Percentiles rank a stretch among this genome's conserved stretches.
phyloP scores from a whole-genome alignment of 2,113 vertebrate genomes.

The Neodontobutis hainanensis region DNA sequence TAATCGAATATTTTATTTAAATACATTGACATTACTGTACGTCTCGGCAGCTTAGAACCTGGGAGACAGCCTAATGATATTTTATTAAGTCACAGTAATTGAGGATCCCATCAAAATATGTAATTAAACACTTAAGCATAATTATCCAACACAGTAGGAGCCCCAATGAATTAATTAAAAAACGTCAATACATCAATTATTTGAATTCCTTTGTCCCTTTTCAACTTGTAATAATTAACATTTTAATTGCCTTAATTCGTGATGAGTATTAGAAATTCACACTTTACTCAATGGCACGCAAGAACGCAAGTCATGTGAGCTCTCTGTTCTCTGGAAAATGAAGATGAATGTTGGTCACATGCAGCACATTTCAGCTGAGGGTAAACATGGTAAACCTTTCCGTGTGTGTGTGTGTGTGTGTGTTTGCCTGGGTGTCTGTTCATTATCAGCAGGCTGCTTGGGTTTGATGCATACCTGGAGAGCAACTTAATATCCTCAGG shows the following conservation, averaged over 20 bases:
- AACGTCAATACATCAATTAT: conserved; percentile 89
- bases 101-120: conserved; percentile 94
- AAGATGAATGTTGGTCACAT: conserved; percentile 48
- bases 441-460: conserved; percentile 71
- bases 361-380: conserved; percentile 22
- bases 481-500: conserved; percentile 77
- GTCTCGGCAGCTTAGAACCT: conserved; percentile 82
- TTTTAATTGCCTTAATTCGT: conserved; percentile 78
- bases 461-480: conserved; percentile 80
- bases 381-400: conserved; percentile 12
- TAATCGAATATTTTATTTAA: conserved; percentile 81
- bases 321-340: conserved; percentile 32
- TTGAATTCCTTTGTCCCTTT: conserved; percentile 85
- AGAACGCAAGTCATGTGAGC: conserved; percentile 48
- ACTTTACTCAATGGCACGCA: conserved; percentile 54
- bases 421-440: conserved; percentile 62
- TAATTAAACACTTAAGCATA: conserved; percentile 94
- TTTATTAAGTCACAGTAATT: conserved; percentile 91
- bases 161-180: conserved; percentile 91
- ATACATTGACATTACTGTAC: conserved; percentile 73
- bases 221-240: conserved; percentile 80
- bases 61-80: conserved; percentile 88
- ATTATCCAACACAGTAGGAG: conserved; percentile 88
- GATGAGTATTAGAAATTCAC: conserved; percentile 69
- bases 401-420: conserved; percentile 11